A percentile compares a stretch with the other conserved stretches of the same genome.
phyloP scores from a whole-genome alignment of 2,113 vertebrate species.

The Sander lucioperca region DNA sequence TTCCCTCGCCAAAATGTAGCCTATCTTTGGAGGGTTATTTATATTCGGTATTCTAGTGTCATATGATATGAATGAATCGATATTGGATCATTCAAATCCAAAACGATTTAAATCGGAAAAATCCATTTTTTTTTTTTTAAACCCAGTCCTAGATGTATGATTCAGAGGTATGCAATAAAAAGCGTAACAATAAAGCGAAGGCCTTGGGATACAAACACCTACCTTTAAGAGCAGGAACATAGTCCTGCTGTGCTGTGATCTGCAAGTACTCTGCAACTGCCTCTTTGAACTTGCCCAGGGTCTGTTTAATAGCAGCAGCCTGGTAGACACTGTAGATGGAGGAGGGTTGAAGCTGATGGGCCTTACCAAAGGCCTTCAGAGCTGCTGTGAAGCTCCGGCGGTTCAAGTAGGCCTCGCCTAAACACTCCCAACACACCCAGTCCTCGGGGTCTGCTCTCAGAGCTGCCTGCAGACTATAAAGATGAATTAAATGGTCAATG shows the following conservation, averaged over 20 bases:
- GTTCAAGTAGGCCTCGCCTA: slow-evolving; percentile 95
- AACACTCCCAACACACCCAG: slow-evolving; percentile 95
- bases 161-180: not conserved
- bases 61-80: too few relatives aligned
- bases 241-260: slow-evolving; percentile 89
- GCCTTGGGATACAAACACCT: not conserved
- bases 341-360: slow-evolving; percentile 90
- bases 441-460: slow-evolving; percentile 95
- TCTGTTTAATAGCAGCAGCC: slow-evolving; percentile 94
- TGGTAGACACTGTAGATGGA: slow-evolving; percentile 94
- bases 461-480: slow-evolving; percentile 93
- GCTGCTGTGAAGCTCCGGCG: slow-evolving; percentile 94
- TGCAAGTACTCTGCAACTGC: slow-evolving; percentile 89
- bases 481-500: not conserved
- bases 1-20: too few relatives aligned
- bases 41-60: too few relatives aligned
- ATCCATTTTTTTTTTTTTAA: too few relatives aligned
- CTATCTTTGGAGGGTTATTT: too few relatives aligned
- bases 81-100: too few relatives aligned
- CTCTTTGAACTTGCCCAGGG: slow-evolving; percentile 92
- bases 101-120: too few relatives aligned
- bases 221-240: slow-evolving; percentile 97
- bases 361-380: slow-evolving; percentile 93
- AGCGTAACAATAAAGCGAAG: not conserved
- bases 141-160: not conserved